A percentile compares a stretch with the other conserved stretches of the same genome.
Conservation (phyloP, 2,113 vertebrate genomes). For the Megalops atlanticus region DNA sequence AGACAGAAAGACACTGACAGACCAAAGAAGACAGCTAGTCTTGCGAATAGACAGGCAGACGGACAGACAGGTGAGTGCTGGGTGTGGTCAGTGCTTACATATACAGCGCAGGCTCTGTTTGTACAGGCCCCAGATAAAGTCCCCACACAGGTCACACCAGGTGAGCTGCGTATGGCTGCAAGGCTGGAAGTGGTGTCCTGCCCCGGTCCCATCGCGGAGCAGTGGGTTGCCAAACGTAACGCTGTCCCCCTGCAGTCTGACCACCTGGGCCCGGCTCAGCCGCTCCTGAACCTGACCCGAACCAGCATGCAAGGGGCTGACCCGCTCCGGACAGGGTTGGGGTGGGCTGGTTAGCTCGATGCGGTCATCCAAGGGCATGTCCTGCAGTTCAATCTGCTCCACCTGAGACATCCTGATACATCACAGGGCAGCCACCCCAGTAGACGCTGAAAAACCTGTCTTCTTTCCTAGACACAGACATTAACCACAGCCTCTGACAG, state of each 20-base stretch:
- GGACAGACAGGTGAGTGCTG: neutral
- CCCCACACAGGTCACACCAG: conserved; percentile 95
- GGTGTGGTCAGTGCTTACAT: conserved; percentile 76
- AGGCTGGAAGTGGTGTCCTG: conserved; percentile 82
- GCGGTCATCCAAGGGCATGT: conserved; percentile 30
- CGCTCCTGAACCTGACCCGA: conserved; percentile 50
- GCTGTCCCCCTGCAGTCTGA: conserved; percentile 38
- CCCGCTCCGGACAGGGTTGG: conserved; percentile 60
- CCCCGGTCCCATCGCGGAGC: conserved; percentile 53
- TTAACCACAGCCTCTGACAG: neutral
- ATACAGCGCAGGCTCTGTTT: conserved; percentile 84
- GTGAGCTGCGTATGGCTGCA: conserved; percentile 77
- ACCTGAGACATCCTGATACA: conserved; percentile 10
- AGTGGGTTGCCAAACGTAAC: neutral
- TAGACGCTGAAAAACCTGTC: too few relatives aligned
- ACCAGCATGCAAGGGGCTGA: conserved; percentile 68
- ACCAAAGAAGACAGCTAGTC: too few relatives aligned
- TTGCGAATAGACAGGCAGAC: neutral
- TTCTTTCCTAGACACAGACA: neutral
- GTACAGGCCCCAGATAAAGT: conserved; percentile 94
- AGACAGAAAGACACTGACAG: neutral
- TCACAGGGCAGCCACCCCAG: too few relatives aligned
- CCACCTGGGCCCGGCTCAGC: conserved; percentile 31
- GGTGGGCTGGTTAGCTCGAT: conserved; percentile 17
- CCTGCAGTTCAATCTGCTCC: conserved; percentile 57